These are phyloP conservation scores for Zoanthus solanderi DNA, from an alignment of 92 coral and sea anemone genomes.

Conservation along the genomic window DNA sequence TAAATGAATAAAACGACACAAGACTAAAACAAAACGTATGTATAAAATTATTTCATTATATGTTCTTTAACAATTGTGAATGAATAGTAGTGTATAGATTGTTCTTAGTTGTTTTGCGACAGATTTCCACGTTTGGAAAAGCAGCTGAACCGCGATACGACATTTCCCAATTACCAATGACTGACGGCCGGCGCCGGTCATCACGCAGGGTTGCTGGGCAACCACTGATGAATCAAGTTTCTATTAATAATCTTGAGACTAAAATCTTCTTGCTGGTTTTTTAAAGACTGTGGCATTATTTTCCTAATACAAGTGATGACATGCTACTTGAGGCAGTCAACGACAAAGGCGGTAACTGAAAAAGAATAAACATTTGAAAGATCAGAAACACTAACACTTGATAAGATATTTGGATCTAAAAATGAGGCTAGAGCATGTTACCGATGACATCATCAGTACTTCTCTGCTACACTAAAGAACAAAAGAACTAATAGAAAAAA, in stretches of 20 bases:
- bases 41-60: background rate
- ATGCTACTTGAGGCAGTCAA: slow-evolving; percentile 41
- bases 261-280: slow-evolving; percentile 26
- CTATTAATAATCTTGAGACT: background rate
- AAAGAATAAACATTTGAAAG: background rate
- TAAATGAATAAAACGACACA: background rate
- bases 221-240: slow-evolving; percentile 14
- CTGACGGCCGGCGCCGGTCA: slow-evolving; percentile 48
- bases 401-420: background rate
- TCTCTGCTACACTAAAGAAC: no score
- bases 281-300: background rate
- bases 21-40: background rate
- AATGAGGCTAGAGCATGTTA: background rate
- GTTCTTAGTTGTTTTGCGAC: background rate
- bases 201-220: slow-evolving; percentile 1
- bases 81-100: background rate
- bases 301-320: slow-evolving; percentile 38
- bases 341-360: slow-evolving; percentile 25
- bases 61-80: background rate
- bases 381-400: background rate
- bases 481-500: no score
- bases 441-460: no score
- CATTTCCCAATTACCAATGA: slow-evolving; percentile 9
- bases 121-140: background rate
- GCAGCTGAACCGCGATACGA: background rate